Percentiles rank a stretch among this genome's conserved stretches.
Conservation (phyloP, 2,797 vertebrate genomes). For the Babyrousa celebensis region DNA sequence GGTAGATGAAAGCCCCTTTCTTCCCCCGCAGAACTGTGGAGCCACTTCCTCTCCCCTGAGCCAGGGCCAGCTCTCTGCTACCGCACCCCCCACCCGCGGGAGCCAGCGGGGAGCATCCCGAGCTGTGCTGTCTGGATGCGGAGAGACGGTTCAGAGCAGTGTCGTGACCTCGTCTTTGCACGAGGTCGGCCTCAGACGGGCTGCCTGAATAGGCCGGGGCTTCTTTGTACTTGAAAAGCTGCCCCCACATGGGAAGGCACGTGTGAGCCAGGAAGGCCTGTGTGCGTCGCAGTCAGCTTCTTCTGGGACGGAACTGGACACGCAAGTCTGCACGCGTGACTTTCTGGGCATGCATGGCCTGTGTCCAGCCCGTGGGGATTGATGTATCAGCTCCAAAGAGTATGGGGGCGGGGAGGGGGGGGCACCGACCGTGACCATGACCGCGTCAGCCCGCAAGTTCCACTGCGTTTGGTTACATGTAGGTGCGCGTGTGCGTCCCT, state of each 20-base stretch:
- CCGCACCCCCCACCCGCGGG: neutral
- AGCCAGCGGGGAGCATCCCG: neutral
- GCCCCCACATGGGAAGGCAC: accelerated
- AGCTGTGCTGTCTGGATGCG: accelerated
- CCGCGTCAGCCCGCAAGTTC: neutral
- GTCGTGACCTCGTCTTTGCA: neutral
- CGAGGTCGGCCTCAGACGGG: neutral
- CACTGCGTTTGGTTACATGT: accelerated
- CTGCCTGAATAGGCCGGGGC: neutral
- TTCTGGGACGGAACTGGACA: accelerated
- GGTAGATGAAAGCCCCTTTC: slow-evolving; percentile 63
- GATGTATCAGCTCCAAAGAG: neutral
- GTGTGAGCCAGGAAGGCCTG: accelerated
- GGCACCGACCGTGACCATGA: accelerated
- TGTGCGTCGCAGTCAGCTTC: neutral
- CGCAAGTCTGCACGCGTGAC: accelerated
- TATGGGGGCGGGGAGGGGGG: accelerated
- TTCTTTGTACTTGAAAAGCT: slow-evolving; percentile 22
- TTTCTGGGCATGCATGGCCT: accelerated
- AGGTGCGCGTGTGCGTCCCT: accelerated
- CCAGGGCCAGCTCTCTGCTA: slow-evolving; percentile 21
- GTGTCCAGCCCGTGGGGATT: accelerated
- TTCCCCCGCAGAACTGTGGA: neutral
- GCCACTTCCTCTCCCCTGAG: neutral
- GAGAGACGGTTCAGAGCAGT: neutral